These are phyloP conservation scores for Patagioenas fasciata DNA, from an alignment of 2,113 vertebrate genomes.

Conservation along the genomic window DNA sequence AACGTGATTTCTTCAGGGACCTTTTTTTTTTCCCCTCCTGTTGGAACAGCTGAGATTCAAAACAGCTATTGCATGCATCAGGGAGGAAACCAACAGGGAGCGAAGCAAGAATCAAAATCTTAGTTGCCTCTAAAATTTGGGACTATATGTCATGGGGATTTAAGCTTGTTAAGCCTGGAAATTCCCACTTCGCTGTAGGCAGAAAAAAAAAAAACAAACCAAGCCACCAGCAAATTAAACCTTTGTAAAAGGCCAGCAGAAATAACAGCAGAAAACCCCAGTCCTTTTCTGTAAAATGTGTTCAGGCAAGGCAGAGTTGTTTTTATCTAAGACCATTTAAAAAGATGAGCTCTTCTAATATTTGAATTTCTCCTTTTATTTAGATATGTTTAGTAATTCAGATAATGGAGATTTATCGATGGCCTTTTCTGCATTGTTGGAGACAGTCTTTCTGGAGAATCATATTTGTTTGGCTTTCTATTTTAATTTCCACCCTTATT, in stretches of 20 bases:
- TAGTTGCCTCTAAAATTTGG: slow-evolving; percentile 49
- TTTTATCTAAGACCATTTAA: slow-evolving; percentile 23
- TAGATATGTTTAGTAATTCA: slow-evolving; percentile 48
- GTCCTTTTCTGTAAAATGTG: background rate
- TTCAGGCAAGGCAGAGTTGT: background rate
- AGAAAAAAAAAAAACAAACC: background rate
- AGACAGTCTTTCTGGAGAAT: slow-evolving; percentile 52
- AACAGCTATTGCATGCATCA: slow-evolving; percentile 18
- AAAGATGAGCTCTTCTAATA: slow-evolving; percentile 41
- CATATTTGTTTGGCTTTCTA: slow-evolving; percentile 48
- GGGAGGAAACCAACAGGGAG: slow-evolving; percentile 60
- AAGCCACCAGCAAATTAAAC: background rate
- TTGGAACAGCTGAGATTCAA: slow-evolving; percentile 41
- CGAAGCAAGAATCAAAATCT: slow-evolving; percentile 31
- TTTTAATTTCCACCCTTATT: slow-evolving; percentile 51
- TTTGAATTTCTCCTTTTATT: slow-evolving; percentile 59
- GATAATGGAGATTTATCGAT: slow-evolving; percentile 63
- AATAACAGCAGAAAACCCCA: background rate
- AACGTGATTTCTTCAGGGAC: background rate
- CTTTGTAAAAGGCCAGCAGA: slow-evolving; percentile 25
- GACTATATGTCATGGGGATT: slow-evolving; percentile 54
- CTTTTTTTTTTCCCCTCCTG: background rate
- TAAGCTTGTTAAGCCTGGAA: slow-evolving; percentile 53
- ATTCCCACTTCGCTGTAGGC: slow-evolving; percentile 30
- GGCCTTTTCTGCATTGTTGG: slow-evolving; percentile 45